A percentile compares a stretch with the other conserved stretches of the same genome.
Conservation (phyloP, 2,797 vertebrate genomes). For the Tolypeutes matacus region DNA sequence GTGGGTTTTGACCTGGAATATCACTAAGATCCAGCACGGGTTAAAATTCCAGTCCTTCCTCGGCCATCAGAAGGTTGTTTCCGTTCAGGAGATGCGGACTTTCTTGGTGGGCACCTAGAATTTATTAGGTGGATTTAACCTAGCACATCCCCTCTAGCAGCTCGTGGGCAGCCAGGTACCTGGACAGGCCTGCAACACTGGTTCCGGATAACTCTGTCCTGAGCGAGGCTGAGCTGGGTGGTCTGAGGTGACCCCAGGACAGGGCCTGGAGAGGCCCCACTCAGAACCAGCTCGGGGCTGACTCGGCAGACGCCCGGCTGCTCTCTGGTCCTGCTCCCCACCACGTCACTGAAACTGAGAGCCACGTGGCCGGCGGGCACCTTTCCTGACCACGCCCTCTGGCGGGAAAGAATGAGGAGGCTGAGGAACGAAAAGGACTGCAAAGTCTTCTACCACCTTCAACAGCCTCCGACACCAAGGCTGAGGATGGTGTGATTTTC, state of each 20-base stretch:
- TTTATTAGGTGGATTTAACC: constrained; percentile 19
- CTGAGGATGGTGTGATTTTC: too few relatives aligned
- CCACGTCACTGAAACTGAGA: not conserved
- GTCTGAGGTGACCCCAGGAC: too few relatives aligned
- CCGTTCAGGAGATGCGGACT: not conserved
- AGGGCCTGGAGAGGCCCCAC: too few relatives aligned
- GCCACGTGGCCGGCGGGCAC: too few relatives aligned
- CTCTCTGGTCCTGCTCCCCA: not conserved
- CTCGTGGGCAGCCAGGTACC: too few relatives aligned
- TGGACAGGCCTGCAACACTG: too few relatives aligned
- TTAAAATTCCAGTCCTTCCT: not conserved
- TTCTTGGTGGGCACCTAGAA: not conserved
- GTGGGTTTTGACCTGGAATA: constrained; percentile 22
- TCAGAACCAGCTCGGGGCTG: too few relatives aligned
- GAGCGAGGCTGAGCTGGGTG: too few relatives aligned
- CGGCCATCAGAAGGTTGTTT: not conserved
- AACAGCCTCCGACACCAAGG: too few relatives aligned
- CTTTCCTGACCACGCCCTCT: not conserved
- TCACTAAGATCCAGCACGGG: not conserved
- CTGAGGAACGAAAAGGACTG: not conserved
- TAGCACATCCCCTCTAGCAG: not conserved
- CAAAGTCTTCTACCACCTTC: too few relatives aligned
- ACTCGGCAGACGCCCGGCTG: too few relatives aligned
- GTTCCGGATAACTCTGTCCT: too few relatives aligned
- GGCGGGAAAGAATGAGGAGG: not conserved